Evolutionary conservation across 2,888 invertebrate species (phyloP), one percentile per base, ranked within the genome.

Genomic region (Spatulosminthurus flaviceps): DNA sequence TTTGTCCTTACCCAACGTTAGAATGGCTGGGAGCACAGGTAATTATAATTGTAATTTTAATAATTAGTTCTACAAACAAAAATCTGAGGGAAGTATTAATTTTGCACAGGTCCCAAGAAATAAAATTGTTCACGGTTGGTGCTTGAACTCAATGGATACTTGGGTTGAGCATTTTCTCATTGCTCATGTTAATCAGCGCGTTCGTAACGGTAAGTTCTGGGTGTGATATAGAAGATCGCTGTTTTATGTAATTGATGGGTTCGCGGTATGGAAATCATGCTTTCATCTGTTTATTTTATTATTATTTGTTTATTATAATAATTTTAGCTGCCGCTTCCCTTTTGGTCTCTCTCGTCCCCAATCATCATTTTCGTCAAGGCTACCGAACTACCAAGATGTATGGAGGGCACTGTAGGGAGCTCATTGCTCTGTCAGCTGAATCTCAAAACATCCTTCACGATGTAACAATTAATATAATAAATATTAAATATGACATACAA

Each of bases 131-230:
- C 96, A 96, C 88, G 92, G 93, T 70, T 96, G 95, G 94, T 95
- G 96, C 19, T 89, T 97, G n/a, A 93, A 93, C 85, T 94, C 94
- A n/a, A 92, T 96, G 85, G 95, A 96, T 84, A 93, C 92, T 28
- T 97, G 97, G 96, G 90, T 96, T 78, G 96, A 97, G 87, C 92
- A 93, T 83, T 96, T 95, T 88, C 90, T 97, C 80, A 91, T 97
- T 80, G 94, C 93, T 9, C 94, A 96, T 86, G 91, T 91, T 81
- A 95, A 95, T 87, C 94, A 95, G 84, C 89, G 96, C 42, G 97
- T 97, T 78, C 90, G 97, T 84, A 93, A 93, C 87, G 92, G 92
- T 92, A 87, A 88, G 89, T 84, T 69, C 61, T 61, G 9, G 7
- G 21, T 22, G 21, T 24, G 19, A 24, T 16, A 22, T 43, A 11